These are phyloP conservation scores for Lithosia quadra DNA, from an alignment of 2,888 invertebrate genomes.

Conservation along the genomic window DNA sequence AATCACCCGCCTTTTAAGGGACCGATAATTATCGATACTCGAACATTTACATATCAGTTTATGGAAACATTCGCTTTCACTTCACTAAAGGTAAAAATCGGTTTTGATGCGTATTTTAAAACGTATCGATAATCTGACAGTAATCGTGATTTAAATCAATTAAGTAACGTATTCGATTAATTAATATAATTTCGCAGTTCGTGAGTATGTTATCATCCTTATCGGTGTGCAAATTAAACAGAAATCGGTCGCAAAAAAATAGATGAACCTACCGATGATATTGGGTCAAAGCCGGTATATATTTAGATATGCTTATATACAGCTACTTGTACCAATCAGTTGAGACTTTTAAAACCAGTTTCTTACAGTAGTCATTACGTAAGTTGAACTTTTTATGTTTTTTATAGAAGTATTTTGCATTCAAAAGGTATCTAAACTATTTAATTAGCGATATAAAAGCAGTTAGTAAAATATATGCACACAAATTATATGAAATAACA, in stretches of 20 bases:
- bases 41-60: conserved; percentile 74
- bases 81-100: conserved; percentile 56
- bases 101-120: conserved; percentile 32
- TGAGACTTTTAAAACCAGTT: not conserved
- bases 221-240: not conserved
- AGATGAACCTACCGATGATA: not conserved
- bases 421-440: not conserved
- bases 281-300: not conserved
- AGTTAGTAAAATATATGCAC: not conserved
- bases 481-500: not conserved
- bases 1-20: conserved; percentile 78
- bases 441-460: not conserved
- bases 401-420: not conserved
- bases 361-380: not conserved
- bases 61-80: conserved; percentile 70
- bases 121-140: conserved; percentile 35
- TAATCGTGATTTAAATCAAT: conserved; percentile 34
- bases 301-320: not conserved
- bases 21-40: conserved; percentile 77
- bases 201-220: not conserved
- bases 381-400: not conserved
- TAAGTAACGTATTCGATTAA: conserved; percentile 25
- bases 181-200: conserved; percentile 5
- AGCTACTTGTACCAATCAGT: not conserved
- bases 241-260: not conserved